phyloP scores from a whole-genome alignment of 2,797 vertebrate species.

The Gouania willdenowi region DNA sequence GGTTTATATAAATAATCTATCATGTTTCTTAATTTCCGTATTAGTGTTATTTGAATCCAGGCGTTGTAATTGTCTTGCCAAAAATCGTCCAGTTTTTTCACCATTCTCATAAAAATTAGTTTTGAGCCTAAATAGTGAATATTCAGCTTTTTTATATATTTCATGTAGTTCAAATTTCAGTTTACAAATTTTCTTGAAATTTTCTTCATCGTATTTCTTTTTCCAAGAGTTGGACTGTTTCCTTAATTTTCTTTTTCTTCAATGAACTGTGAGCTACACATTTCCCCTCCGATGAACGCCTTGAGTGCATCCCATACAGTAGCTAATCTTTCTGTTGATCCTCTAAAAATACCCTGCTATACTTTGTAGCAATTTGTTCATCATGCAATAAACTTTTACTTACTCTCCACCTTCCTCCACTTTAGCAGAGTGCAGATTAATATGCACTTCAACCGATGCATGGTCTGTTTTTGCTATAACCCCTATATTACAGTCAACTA shows the following conservation, averaged over 20 bases:
- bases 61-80: not conserved
- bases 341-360: not conserved
- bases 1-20: not conserved
- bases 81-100: not conserved
- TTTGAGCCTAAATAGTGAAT: not conserved
- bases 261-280: not conserved
- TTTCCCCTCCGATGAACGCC: not conserved
- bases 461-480: not conserved
- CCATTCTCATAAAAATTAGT: not conserved
- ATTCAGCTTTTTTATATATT: not conserved
- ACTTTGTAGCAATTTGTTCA: not conserved
- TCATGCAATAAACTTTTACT: not conserved
- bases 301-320: not conserved
- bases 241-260: not conserved
- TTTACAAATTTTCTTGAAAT: not conserved
- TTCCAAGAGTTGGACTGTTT: not conserved
- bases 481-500: not conserved
- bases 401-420: not conserved
- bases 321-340: not conserved
- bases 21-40: not conserved
- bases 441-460: not conserved
- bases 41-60: not conserved
- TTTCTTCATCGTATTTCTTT: not conserved
- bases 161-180: not conserved
- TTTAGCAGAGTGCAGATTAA: no score